A percentile compares a stretch with the other conserved stretches of the same genome.
Evolutionary conservation across 2,888 invertebrate genomes (phyloP).

Genomic region (Alentia gelatinosa): DNA sequence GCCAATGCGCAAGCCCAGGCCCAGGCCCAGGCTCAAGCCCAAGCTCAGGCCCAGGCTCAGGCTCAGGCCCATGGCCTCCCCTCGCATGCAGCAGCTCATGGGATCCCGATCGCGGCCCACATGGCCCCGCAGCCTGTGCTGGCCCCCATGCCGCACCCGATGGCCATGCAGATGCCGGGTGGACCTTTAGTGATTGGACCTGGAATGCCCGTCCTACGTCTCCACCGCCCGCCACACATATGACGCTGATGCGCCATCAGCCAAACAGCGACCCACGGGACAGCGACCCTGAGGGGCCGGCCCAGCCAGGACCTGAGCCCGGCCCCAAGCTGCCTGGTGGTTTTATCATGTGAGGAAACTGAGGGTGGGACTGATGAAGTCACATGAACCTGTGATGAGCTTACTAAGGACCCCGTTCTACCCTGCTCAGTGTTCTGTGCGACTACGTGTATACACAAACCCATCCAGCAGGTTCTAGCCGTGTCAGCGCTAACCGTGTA

Average conservation of each 20-base stretch:
- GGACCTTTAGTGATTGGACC: constrained; percentile 7
- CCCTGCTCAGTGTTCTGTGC: too few relatives aligned
- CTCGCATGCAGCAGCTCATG: not conserved
- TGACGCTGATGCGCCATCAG: constrained; percentile 18
- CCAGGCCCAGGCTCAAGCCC: constrained; percentile 63
- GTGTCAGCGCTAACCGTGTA: not conserved
- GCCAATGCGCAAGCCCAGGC: not conserved
- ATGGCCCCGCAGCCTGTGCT: not conserved
- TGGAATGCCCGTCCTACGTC: constrained; percentile 6
- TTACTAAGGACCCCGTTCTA: not conserved
- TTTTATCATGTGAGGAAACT: not conserved
- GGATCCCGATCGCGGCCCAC: constrained; percentile 10
- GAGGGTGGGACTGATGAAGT: not conserved
- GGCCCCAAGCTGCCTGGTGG: too few relatives aligned
- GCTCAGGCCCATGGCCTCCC: constrained; percentile 65
- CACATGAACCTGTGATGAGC: not conserved
- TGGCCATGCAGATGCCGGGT: constrained; percentile 42
- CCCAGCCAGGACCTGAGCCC: not conserved
- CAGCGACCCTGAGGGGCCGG: not conserved
- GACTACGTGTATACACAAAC: not conserved
- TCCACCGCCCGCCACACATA: constrained; percentile 54
- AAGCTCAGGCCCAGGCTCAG: constrained; percentile 68
- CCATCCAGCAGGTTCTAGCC: not conserved
- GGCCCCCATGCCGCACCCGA: not conserved
- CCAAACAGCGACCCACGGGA: not conserved